Evolutionary conservation across 30 jellyfish, hydroid and myxozoan genomes (phyloP), one percentile per base, ranked within the genome.

Genomic region (Clytia hemisphaerica): DNA sequence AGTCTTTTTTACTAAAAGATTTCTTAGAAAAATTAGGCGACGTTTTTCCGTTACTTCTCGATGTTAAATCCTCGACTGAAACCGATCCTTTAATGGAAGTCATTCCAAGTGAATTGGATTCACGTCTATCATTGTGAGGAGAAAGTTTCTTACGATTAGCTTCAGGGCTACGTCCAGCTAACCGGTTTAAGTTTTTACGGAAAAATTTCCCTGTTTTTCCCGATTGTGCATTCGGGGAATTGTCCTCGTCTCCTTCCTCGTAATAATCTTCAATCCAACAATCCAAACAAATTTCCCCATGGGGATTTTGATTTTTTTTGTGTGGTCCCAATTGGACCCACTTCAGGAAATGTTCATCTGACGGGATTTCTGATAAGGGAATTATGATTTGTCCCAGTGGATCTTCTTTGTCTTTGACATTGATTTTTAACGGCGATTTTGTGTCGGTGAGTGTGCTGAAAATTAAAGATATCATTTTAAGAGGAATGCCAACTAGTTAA

Each of bases 261-360:
- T 21, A 70, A 59, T 73, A 78, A 18, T 86, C 96, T 12, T 65
- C 82, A 22, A 86, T 79, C 96, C 96, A 86, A 28, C 96, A 86
- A 58, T 86, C 96, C 15, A 86, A 18, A 59, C 96, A 86, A 0
- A 86, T 37, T 72, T 86, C 96, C 2, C 96, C 96, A 9, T 59
- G 19, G 7, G 96, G 96, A 45, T 78, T 66, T 35, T 76, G 64
- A 38, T 75, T 75, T 42, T 76, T 67, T 48, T 90, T 72, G 38
- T 86, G 96, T 19, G 96, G 96, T 0, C 96, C 96, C 4, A 86
- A 4, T 16, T 91, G 65, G 30, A 86, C 58, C 96, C 96, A 86
- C 73, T 86, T 86, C 19, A 77, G 48, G 22, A 84, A 70, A 63
- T 86, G 96, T 42, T 86, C 96, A 34, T 86, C 96, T 26, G 82